Evolutionary conservation across 30 jellyfish, hydroid and myxozoan genomes (phyloP).

Genomic region (Aurelia coerulea): DNA sequence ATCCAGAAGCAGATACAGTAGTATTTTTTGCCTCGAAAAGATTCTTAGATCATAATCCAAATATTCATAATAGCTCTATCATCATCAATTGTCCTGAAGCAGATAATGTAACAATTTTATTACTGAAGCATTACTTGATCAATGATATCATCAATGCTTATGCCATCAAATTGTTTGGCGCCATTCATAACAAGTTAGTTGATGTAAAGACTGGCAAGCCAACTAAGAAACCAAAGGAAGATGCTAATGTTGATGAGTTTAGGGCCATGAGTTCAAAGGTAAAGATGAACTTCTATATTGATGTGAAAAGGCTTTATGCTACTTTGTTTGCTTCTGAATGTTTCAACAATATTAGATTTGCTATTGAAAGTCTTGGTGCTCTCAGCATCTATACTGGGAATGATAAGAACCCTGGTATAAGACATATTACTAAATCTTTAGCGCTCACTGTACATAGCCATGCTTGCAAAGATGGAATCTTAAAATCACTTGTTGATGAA

Average conservation of each 20-base stretch:
- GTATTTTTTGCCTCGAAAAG: too few species aligned
- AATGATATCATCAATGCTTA: neutral
- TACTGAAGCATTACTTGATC: conserved; percentile 24
- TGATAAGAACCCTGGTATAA: conserved; percentile 39
- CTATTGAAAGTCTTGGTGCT: conserved; percentile 35
- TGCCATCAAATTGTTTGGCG: conserved; percentile 11
- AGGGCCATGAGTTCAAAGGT: conserved; percentile 21
- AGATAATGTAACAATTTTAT: neutral
- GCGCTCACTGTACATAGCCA: conserved; percentile 19
- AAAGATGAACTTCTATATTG: conserved; percentile 52
- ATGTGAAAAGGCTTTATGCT: conserved; percentile 7
- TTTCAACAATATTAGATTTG: neutral
- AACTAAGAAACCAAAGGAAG: conserved; percentile 17
- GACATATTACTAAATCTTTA: conserved; percentile 17
- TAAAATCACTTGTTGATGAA: conserved; percentile 12
- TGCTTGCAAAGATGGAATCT: conserved; percentile 19
- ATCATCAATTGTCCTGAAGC: too few species aligned
- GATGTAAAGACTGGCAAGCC: conserved; percentile 32
- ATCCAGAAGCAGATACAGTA: conserved; percentile 40
- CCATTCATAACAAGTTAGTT: conserved; percentile 17
- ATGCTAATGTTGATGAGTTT: conserved; percentile 26
- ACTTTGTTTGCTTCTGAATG: neutral
- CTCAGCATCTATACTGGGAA: neutral
- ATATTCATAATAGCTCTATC: too few species aligned
- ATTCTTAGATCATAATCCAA: too few species aligned